Base-by-base conservation (phyloP, 2,888 invertebrate species). In the Lomographa bimaculata region DNA sequence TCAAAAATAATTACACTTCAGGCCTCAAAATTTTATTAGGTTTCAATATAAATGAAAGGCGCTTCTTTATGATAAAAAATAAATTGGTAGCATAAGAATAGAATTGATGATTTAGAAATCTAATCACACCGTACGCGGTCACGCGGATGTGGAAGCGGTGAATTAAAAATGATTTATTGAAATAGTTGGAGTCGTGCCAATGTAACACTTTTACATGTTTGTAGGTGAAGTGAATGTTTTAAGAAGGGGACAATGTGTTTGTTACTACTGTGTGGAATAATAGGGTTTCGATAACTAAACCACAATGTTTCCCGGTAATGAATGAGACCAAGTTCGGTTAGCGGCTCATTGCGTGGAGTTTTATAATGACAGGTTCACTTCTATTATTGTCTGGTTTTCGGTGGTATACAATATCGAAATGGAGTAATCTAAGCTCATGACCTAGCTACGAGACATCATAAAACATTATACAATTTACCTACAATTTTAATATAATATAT, bases 301-400 rank as follows among this genome's bases (percentile, higher is more conserved):
- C 79, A 70, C 79, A 78, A 68, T 54, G 67, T 60, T 75, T 61
- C 62, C 59, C 48, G 36, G 32, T 43, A 36, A 75, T 78, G 74
- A 81, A 81, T 79, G 76, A 75, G 68, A 67, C 73, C 62, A 76
- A 76, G 75, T 83, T 82, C 73, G 76, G 73, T 73, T 79, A 80
- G 79, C 75, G 79, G 80, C 64, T 80, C 78, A 82, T 83, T 79
- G 68, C 64, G 62, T 65, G 62, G 70, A 74, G 69, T 81, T 79
- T 76, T 72, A 64, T 77, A 79, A 68, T 61, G 60, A 54, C 58
- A 71, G 69, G 81, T 80, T 78, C 76, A 80, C 79, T 80, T 81
- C 76, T 77, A 73, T 82, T 80, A 80, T 79, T 41, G 41, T 35
- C 41, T 74, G 62, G 56, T 61, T 66, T 64, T 61, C 70, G 70